These are phyloP conservation scores for Calliscelio sp. DNA, from an alignment of 2,888 invertebrate species.

Conservation along the genomic window DNA sequence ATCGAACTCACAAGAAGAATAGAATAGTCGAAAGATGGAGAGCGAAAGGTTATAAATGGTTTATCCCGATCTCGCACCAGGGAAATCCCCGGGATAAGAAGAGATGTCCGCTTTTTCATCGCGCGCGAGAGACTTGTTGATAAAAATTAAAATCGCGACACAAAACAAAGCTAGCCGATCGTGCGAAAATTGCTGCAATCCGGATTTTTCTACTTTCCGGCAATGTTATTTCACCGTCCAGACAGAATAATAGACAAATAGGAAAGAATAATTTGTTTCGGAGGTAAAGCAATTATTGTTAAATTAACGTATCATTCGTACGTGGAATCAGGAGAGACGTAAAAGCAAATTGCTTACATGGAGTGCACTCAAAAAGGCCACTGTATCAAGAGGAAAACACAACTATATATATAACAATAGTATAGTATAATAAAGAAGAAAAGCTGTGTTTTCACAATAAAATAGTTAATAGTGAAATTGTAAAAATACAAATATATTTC, in stretches of 20 bases:
- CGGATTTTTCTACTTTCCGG: too few species aligned
- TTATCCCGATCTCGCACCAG: conserved; percentile 25
- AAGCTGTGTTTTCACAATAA: too few species aligned
- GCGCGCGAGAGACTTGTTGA: not conserved
- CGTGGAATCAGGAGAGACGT: not conserved
- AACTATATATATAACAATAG: not conserved
- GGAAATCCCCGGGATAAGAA: conserved; percentile 23
- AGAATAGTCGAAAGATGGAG: conserved; percentile 43
- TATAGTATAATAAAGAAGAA: not conserved
- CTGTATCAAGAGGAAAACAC: not conserved
- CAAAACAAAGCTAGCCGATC: too few species aligned
- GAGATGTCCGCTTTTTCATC: not conserved
- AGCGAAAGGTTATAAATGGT: conserved; percentile 40
- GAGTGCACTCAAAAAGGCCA: not conserved
- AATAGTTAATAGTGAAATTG: too few species aligned
- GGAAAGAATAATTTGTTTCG: conserved; percentile 14
- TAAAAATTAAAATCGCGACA: conserved; percentile 22
- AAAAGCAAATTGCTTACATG: conserved; percentile 8
- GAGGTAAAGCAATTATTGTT: conserved; percentile 13
- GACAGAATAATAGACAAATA: conserved; percentile 10
- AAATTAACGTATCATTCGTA: conserved; percentile 17
- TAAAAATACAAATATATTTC: not conserved
- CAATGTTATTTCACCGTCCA: too few species aligned
- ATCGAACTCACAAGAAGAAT: conserved; percentile 47
- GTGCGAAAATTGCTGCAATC: too few species aligned